Evolutionary conservation across 2,113 vertebrate genomes (phyloP).

Genomic region (Tylochromis polylepis): DNA sequence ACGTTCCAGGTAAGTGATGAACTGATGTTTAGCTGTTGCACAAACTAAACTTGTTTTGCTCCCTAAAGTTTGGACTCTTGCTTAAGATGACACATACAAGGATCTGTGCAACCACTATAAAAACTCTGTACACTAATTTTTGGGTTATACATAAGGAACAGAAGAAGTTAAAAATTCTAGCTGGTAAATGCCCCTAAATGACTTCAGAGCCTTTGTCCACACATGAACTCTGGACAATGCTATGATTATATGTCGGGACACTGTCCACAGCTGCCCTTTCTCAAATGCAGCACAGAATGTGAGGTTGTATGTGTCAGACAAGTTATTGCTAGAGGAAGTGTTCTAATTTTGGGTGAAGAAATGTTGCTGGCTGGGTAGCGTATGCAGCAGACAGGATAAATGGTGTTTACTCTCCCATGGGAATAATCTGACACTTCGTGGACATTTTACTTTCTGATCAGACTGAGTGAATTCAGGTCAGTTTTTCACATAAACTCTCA

Average conservation of each 20-base stretch:
- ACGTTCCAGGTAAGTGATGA: neutral
- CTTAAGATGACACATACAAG: neutral
- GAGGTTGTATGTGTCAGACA: neutral
- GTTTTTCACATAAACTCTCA: neutral
- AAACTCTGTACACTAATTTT: neutral
- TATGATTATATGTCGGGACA: neutral
- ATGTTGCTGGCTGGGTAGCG: neutral
- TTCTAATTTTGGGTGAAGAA: neutral
- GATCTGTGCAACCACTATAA: neutral
- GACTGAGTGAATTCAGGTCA: neutral
- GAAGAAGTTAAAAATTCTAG: neutral
- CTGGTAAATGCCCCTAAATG: neutral
- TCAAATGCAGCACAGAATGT: neutral
- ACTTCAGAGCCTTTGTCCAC: neutral
- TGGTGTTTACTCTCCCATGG: neutral
- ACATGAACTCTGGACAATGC: neutral
- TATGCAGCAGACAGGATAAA: neutral
- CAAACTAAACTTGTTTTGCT: neutral
- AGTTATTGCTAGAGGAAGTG: neutral
- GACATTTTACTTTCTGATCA: neutral
- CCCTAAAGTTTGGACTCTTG: neutral
- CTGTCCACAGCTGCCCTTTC: neutral
- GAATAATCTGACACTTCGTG: neutral
- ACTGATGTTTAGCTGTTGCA: neutral
- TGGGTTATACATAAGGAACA: neutral